Conservation (phyloP, 2,797 vertebrate genomes). For the Xiphophorus birchmanni region DNA sequence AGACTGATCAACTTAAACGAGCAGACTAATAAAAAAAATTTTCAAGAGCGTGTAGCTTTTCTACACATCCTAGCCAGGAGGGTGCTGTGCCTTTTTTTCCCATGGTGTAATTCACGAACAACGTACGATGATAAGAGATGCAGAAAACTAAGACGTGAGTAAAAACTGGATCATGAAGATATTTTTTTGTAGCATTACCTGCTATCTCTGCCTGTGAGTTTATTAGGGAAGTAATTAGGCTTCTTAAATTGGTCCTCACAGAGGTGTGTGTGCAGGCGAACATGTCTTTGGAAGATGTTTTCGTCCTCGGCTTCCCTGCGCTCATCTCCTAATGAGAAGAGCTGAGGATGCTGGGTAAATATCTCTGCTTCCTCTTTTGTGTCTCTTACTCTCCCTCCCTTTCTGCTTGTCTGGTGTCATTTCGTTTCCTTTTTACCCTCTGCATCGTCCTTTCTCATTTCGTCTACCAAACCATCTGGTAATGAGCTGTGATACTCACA, state of each 20-base stretch:
- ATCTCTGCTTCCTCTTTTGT: constrained; percentile 22
- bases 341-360: constrained; percentile 43
- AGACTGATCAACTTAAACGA: background rate
- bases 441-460: constrained; percentile 50
- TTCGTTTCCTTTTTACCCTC: constrained; percentile 24
- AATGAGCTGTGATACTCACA: constrained; percentile 60
- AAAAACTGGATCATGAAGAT: constrained; percentile 33
- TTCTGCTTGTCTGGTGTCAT: constrained; percentile 41
- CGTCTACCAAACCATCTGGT: constrained; percentile 54
- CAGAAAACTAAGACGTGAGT: constrained; percentile 17
- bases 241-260: constrained; percentile 61
- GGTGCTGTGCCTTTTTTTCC: background rate
- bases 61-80: background rate
- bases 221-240: constrained; percentile 72
- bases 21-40: background rate
- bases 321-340: constrained; percentile 60
- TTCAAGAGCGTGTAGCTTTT: background rate
- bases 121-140: constrained; percentile 7
- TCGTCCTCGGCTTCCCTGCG: constrained; percentile 42
- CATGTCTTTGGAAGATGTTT: constrained; percentile 48
- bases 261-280: constrained; percentile 39
- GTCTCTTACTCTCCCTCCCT: constrained; percentile 2
- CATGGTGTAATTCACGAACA: constrained; percentile 7
- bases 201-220: constrained; percentile 57
- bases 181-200: constrained; percentile 54